Conservation (phyloP, 2,888 invertebrate species). For the Platycheirus albimanus region DNA sequence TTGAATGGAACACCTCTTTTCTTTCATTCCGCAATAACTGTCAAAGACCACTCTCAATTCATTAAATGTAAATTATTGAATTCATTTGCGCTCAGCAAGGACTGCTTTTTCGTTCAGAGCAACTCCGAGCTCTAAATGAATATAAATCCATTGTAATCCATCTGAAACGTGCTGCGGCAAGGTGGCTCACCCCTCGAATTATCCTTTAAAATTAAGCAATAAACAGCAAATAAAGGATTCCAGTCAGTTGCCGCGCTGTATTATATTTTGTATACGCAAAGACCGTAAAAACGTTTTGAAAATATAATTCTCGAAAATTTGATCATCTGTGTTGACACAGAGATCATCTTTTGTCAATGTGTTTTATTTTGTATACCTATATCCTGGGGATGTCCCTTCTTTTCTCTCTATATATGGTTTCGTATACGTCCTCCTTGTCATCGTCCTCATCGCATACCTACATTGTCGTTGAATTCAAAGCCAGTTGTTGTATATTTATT, state of each 20-base stretch:
- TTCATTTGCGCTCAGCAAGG: slow-evolving; percentile 40
- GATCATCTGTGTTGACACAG: slow-evolving; percentile 83
- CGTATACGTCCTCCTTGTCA: slow-evolving; percentile 45
- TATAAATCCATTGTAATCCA: slow-evolving; percentile 67
- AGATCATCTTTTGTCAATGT: slow-evolving; percentile 79
- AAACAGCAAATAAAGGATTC: slow-evolving; percentile 60
- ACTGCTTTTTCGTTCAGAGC: not conserved
- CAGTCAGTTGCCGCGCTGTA: slow-evolving; percentile 12
- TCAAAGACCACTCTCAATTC: slow-evolving; percentile 52
- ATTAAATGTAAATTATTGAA: slow-evolving; percentile 69
- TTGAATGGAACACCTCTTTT: slow-evolving; percentile 9
- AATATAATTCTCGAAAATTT: slow-evolving; percentile 78
- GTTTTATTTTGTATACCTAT: too few relatives aligned
- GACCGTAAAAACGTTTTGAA: slow-evolving; percentile 45
- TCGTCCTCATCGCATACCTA: too few relatives aligned
- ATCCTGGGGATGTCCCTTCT: slow-evolving; percentile 22
- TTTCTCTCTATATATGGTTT: slow-evolving; percentile 36
- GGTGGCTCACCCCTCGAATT: slow-evolving; percentile 56
- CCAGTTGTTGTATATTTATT: slow-evolving; percentile 47
- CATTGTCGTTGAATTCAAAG: too few relatives aligned
- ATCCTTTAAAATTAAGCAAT: slow-evolving; percentile 73
- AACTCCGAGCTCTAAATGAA: slow-evolving; percentile 26
- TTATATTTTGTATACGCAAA: slow-evolving; percentile 75
- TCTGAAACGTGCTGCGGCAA: slow-evolving; percentile 61
- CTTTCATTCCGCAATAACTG: slow-evolving; percentile 35